These are phyloP conservation scores for Andrena trimmerana DNA, from an alignment of 2,888 invertebrate species.

Conservation along the genomic window DNA sequence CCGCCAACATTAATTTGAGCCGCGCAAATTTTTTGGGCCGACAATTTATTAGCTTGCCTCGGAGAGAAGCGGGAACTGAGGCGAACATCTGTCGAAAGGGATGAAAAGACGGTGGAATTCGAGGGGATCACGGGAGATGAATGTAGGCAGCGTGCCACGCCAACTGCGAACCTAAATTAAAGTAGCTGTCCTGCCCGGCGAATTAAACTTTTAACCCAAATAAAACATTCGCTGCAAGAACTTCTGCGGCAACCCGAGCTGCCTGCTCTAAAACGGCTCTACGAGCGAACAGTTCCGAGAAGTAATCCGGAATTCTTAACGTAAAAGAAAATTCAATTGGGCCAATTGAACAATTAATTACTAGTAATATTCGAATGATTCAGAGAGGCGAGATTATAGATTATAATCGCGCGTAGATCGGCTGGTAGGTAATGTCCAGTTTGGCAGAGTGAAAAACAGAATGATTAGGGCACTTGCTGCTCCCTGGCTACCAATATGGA, in stretches of 20 bases:
- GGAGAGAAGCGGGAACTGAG: background rate
- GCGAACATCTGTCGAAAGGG: background rate
- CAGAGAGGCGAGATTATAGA: too few relatives aligned
- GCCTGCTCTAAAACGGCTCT: background rate
- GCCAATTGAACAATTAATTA: background rate
- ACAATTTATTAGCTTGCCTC: background rate
- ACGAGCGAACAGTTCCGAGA: background rate
- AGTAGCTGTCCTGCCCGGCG: slow-evolving; percentile 66
- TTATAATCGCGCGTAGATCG: background rate
- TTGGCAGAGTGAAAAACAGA: slow-evolving; percentile 33
- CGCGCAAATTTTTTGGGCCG: background rate
- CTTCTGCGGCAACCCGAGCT: slow-evolving; percentile 16
- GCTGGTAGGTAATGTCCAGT: background rate
- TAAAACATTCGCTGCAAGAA: slow-evolving; percentile 26
- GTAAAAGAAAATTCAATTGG: background rate
- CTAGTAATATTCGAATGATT: background rate
- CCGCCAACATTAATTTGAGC: background rate
- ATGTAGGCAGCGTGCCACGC: slow-evolving; percentile 64
- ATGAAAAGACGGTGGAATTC: background rate
- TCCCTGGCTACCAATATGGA: slow-evolving; percentile 16
- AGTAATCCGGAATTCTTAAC: too few relatives aligned
- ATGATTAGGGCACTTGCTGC: slow-evolving; percentile 40
- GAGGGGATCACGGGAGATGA: slow-evolving; percentile 45
- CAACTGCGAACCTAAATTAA: slow-evolving; percentile 66
- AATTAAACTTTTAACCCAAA: slow-evolving; percentile 79